Conservation (phyloP, 2,113 vertebrate genomes). For the Alouatta palliata region DNA sequence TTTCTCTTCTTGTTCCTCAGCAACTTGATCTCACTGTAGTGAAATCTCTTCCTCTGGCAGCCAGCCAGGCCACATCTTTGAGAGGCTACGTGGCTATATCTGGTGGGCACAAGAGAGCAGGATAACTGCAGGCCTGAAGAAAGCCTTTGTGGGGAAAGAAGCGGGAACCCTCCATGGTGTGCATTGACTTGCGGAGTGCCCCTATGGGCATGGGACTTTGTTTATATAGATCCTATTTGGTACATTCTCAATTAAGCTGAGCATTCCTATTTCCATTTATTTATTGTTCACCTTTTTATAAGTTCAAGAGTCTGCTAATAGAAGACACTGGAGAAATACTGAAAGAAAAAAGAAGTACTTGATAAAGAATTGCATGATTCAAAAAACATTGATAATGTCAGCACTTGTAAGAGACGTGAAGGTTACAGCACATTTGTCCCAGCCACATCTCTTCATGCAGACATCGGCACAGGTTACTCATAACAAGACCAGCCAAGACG, state of each 20-base stretch:
- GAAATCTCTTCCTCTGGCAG: background rate
- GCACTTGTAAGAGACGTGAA: slow-evolving; percentile 56
- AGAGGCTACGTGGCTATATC: background rate
- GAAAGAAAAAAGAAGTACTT: slow-evolving; percentile 32
- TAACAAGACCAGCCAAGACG: background rate
- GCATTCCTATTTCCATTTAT: background rate
- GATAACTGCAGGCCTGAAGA: background rate
- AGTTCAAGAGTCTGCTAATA: slow-evolving; percentile 32
- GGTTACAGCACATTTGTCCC: background rate
- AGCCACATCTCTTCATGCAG: background rate
- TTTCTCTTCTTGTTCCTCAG: background rate
- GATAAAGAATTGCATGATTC: slow-evolving; percentile 42
- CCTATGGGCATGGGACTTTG: background rate
- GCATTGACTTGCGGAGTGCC: background rate
- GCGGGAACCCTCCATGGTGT: background rate
- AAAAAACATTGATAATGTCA: slow-evolving; percentile 43
- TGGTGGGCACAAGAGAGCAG: background rate
- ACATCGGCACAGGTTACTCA: background rate
- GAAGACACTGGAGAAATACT: background rate
- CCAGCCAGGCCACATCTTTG: background rate
- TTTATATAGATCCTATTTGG: background rate
- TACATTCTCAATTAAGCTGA: slow-evolving; percentile 12
- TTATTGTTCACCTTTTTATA: slow-evolving; percentile 24
- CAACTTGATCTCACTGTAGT: background rate
- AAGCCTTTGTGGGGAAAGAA: background rate